phyloP scores from a whole-genome alignment of 2,888 invertebrate species.

The Arctia plantaginis region DNA sequence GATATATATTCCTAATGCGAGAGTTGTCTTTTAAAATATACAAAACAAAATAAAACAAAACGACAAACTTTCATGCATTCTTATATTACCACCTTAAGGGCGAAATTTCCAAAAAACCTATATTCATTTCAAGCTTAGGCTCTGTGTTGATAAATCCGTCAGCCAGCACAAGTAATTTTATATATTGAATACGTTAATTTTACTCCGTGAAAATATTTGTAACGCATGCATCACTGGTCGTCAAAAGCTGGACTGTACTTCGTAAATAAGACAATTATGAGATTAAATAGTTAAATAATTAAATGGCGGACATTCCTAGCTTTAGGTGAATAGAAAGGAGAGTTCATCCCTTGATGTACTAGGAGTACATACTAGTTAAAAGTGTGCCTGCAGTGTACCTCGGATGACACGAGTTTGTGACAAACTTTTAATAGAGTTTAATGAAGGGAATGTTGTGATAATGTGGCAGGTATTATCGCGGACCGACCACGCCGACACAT shows the following conservation, averaged over 20 bases:
- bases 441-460: not conserved
- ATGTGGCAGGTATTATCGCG: not conserved
- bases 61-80: too few species aligned
- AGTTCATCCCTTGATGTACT: not conserved
- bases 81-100: too few species aligned
- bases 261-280: not conserved
- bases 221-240: not conserved
- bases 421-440: slow-evolving; percentile 14
- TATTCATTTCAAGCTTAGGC: too few species aligned
- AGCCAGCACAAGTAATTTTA: not conserved
- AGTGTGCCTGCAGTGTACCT: slow-evolving; percentile 1
- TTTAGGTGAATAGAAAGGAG: not conserved
- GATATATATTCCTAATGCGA: too few species aligned
- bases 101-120: too few species aligned
- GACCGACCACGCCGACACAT: not conserved
- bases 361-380: slow-evolving; percentile 2
- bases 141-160: not conserved
- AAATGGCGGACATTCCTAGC: not conserved
- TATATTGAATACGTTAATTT: not conserved
- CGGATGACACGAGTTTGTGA: not conserved
- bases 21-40: too few species aligned
- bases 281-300: not conserved
- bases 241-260: not conserved
- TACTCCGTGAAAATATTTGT: not conserved
- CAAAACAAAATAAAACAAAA: too few species aligned